Evolutionary conservation across 1,140 invertebrate genomes (phyloP), one percentile per base, ranked within the genome.

Genomic region (Hylaeus anthracinus): DNA sequence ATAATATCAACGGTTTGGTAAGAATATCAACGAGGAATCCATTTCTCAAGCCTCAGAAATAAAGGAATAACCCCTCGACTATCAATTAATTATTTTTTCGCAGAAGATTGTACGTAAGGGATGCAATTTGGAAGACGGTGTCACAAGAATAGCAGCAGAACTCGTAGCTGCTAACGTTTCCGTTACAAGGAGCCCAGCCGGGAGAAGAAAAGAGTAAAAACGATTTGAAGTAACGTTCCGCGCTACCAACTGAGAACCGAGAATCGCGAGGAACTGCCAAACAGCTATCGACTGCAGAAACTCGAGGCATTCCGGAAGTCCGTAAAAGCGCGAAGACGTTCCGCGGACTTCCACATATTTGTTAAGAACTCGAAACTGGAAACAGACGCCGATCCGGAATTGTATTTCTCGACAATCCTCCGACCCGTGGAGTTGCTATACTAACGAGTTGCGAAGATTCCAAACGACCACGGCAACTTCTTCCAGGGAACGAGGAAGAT

Each of bases 231-330:
- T 58, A 81, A 81, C 60, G 55, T 26, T 72, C 55, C 9, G 10
- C 43, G 58, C 55, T 71, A 5, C 5, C n/a, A 9, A 45, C 26
- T 56, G 72, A 56, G 45, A 65, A 63, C 61, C 48, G 60, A 81
- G 48, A 63, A 72, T 15, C 37, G 48, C 51, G 65, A 43, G 37
- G 37, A 73, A 76, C 66, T 56, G 72, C 26, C 71, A 41, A 81
- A 66, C 45, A 72, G 61, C 55, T 76, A 65, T 64, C 58, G 63
- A 37, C 74, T 51, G 58, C 70, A 77, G 78, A 81, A 80, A 84
- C 61, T 63, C 60, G 73, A 84, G 48, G 56, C 60, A 73, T 84
- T 71, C 73, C 78, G 79, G 73, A 85, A 82, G 71, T 78, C 67
- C 48, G 83, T 80, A 63, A 86, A 78, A 78, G 60, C 56, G 72